These are phyloP conservation scores for Apodemia mormo DNA, from an alignment of 2,888 invertebrate species.

Conservation along the genomic window DNA sequence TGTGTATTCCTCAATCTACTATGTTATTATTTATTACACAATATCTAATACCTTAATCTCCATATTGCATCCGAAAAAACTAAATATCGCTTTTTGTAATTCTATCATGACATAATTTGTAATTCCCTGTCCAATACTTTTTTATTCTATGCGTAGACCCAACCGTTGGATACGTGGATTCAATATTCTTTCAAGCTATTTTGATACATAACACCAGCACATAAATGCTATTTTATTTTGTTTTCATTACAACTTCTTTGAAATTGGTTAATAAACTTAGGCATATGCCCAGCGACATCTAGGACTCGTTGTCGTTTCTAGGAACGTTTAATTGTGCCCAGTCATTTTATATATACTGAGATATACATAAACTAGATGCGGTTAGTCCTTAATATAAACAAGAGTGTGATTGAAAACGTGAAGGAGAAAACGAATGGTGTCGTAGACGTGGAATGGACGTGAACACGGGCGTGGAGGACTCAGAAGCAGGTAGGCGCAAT, in stretches of 20 bases:
- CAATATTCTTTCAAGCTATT: neutral
- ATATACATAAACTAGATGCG: conserved; percentile 16
- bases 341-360: conserved; percentile 33
- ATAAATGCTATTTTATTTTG: conserved; percentile 11
- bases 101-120: neutral
- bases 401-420: too few species aligned
- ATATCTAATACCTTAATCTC: too few species aligned
- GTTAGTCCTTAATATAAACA: too few species aligned
- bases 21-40: too few species aligned
- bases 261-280: conserved; percentile 29
- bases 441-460: too few species aligned
- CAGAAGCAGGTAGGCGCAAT: too few species aligned
- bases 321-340: conserved; percentile 56
- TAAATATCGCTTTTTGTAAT: too few species aligned
- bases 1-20: too few species aligned
- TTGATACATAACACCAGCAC: neutral
- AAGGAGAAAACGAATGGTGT: too few species aligned
- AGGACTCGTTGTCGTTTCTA: conserved; percentile 49
- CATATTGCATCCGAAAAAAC: too few species aligned
- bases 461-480: too few species aligned
- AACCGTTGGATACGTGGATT: neutral
- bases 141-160: neutral
- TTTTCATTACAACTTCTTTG: neutral
- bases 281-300: conserved; percentile 46
- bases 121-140: neutral